These are phyloP conservation scores for Bruchidius siliquastri DNA, from an alignment of 2,888 invertebrate species.

Conservation along the genomic window DNA sequence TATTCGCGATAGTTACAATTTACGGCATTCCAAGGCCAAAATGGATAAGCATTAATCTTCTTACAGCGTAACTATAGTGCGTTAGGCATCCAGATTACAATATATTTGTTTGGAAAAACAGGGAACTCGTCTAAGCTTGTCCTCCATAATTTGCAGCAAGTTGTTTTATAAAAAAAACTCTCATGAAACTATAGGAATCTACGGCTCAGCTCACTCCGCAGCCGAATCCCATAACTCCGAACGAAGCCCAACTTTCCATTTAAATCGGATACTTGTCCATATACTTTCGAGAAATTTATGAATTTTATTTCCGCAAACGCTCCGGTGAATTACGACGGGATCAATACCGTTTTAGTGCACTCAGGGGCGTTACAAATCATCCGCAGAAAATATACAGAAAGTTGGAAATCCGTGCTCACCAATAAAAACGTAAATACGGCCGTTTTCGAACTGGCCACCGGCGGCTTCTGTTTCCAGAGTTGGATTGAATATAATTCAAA, in stretches of 20 bases:
- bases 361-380: conserved; percentile 30
- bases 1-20: no score
- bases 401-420: conserved; percentile 22
- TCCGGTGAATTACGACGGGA: conserved; percentile 20
- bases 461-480: background rate
- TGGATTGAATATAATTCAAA: background rate
- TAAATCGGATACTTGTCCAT: conserved; percentile 5
- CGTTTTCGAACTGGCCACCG: background rate
- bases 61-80: no score
- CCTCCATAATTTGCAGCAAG: no score
- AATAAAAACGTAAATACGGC: conserved; percentile 19
- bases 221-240: background rate
- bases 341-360: conserved; percentile 26
- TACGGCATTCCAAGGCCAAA: no score
- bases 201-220: background rate
- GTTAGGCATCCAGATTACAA: no score
- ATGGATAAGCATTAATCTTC: no score
- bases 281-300: conserved; percentile 16
- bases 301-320: conserved; percentile 22
- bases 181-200: background rate
- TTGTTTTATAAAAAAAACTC: background rate
- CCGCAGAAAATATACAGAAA: conserved; percentile 23
- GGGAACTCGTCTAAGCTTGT: no score
- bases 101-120: no score
- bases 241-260: background rate